Evolutionary conservation across 2,797 vertebrate genomes (phyloP).

Genomic region (Sebastes ruberrimus): DNA sequence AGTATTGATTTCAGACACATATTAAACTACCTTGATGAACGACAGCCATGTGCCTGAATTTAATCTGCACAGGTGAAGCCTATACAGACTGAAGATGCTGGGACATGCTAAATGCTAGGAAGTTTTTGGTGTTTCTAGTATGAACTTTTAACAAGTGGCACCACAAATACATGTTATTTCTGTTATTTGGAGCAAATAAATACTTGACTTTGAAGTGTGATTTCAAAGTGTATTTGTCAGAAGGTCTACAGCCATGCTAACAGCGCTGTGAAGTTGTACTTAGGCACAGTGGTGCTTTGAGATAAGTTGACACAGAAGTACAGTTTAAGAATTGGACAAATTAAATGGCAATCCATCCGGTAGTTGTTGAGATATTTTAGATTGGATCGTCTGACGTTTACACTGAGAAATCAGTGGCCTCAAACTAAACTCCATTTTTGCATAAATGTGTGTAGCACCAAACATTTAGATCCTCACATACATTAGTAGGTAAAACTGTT

Average conservation of each 20-base stretch:
- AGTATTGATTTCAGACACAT: too few species aligned
- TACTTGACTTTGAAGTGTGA: background rate
- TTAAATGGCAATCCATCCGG: background rate
- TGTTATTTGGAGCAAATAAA: background rate
- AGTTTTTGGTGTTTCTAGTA: background rate
- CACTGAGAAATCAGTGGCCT: constrained; percentile 1
- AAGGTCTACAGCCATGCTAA: background rate
- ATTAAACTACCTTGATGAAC: background rate
- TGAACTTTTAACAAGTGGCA: background rate
- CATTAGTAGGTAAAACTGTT: constrained; percentile 26
- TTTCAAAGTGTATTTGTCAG: background rate
- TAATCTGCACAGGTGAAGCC: background rate
- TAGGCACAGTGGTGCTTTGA: background rate
- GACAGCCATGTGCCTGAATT: background rate
- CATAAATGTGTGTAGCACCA: constrained; percentile 17
- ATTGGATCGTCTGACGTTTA: background rate
- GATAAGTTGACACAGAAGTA: background rate
- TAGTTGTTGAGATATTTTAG: background rate
- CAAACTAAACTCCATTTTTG: constrained; percentile 17
- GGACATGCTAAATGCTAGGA: background rate
- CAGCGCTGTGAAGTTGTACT: too few species aligned
- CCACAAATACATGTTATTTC: background rate
- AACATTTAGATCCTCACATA: constrained; percentile 33
- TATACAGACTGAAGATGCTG: background rate
- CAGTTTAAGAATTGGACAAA: background rate